Evolutionary conservation across 2,888 invertebrate species (phyloP).

Genomic region (Ceramica pisi): DNA sequence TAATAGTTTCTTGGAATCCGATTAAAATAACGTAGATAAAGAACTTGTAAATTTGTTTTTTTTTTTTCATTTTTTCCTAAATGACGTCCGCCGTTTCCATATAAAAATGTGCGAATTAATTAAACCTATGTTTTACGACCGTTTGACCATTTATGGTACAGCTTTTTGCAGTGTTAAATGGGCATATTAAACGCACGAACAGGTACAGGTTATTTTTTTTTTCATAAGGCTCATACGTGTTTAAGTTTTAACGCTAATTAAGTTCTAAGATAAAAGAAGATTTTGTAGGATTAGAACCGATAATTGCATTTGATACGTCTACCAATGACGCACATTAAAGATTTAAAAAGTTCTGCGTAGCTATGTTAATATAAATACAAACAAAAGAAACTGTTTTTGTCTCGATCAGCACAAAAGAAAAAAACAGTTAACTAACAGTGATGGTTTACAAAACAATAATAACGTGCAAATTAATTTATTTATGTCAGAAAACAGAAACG

Average conservation of each 20-base stretch:
- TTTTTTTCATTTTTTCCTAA: constrained; percentile 4
- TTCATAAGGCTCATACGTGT: neutral
- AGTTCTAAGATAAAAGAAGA: neutral
- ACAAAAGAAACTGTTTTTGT: neutral
- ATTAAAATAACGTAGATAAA: neutral
- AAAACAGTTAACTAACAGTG: constrained; percentile 15
- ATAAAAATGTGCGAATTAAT: constrained; percentile 36
- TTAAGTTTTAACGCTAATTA: constrained; percentile 10
- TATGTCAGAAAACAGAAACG: too few species aligned
- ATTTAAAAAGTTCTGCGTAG: neutral
- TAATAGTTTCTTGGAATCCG: neutral
- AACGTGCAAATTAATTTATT: neutral
- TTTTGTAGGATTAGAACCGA: neutral
- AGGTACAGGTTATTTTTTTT: neutral
- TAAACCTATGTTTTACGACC: constrained; percentile 34
- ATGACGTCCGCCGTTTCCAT: constrained; percentile 10
- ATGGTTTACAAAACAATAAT: neutral
- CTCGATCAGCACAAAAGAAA: constrained; percentile 5
- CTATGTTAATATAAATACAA: too few species aligned
- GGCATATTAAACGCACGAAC: constrained; percentile 1
- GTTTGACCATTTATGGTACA: constrained; percentile 19
- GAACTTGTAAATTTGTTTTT: neutral
- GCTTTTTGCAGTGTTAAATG: constrained; percentile 30
- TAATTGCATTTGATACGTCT: neutral
- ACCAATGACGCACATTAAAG: neutral